phyloP scores from a whole-genome alignment of 2,888 invertebrate genomes.

The Lasioglossum marginatum region DNA sequence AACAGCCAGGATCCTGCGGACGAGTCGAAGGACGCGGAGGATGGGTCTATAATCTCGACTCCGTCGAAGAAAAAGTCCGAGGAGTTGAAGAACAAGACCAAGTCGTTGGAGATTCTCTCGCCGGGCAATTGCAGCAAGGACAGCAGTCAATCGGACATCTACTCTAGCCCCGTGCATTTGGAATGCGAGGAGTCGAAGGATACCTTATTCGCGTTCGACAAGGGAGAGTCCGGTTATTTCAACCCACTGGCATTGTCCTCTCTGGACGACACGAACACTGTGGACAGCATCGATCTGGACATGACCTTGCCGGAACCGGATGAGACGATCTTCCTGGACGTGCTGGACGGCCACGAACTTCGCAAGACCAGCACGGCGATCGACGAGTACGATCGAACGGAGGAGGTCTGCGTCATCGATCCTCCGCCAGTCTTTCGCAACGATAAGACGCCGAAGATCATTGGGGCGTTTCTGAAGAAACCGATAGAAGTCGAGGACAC shows the following conservation, averaged over 20 bases:
- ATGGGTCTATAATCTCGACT: not conserved
- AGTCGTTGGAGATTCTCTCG: not conserved
- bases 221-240: not conserved
- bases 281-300: not conserved
- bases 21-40: not conserved
- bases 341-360: not conserved
- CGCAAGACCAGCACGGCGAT: conserved; percentile 29
- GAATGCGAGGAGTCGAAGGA: conserved; percentile 9
- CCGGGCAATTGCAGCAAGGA: not conserved
- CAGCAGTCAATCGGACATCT: not conserved
- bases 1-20: no score
- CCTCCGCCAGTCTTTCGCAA: accelerated
- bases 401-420: not conserved
- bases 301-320: conserved; percentile 17
- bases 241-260: not conserved
- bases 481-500: conserved; percentile 76
- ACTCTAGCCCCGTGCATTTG: conserved; percentile 11
- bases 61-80: not conserved
- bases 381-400: not conserved
- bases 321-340: not conserved
- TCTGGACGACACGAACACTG: conserved; percentile 15
- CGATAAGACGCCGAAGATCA: conserved; percentile 67
- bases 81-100: not conserved
- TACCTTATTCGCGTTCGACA: conserved; percentile 9
- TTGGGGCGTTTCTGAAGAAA: conserved; percentile 75